phyloP scores from a whole-genome alignment of 2,888 invertebrate genomes.

The Caenorhabditis japonica region DNA sequence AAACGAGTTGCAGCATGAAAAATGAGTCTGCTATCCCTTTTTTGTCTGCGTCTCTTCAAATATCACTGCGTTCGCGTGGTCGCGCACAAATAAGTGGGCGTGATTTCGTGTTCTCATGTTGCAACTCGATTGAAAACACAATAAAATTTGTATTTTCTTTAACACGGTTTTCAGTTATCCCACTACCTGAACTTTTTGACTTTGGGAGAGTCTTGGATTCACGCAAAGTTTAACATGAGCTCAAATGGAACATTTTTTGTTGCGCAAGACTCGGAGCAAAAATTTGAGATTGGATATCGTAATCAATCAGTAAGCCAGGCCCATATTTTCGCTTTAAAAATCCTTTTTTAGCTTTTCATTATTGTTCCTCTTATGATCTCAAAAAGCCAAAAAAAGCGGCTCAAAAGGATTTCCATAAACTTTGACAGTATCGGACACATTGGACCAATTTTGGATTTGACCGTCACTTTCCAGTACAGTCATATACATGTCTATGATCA shows the following conservation, averaged over 20 bases:
- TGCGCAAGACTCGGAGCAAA: constrained; percentile 14
- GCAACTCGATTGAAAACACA: too few species aligned
- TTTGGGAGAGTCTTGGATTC: constrained; percentile 34
- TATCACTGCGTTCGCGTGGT: too few species aligned
- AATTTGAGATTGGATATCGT: constrained; percentile 22
- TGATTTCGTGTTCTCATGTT: too few species aligned
- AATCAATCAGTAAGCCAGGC: constrained; percentile 12
- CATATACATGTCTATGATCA: constrained; percentile 56
- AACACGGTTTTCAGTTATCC: constrained; percentile 23
- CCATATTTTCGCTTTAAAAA: neutral
- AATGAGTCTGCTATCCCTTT: too few species aligned
- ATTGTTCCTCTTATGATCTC: constrained; percentile 2
- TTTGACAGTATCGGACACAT: constrained; percentile 34
- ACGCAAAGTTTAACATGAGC: constrained; percentile 12
- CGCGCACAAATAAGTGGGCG: too few species aligned
- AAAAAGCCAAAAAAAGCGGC: constrained; percentile 8
- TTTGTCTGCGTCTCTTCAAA: too few species aligned
- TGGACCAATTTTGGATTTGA: constrained; percentile 46
- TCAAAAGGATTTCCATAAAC: constrained; percentile 23
- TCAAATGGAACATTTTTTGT: constrained; percentile 34
- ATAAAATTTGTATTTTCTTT: too few species aligned
- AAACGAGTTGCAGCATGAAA: too few species aligned
- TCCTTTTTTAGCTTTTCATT: constrained; percentile 14
- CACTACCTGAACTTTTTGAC: constrained; percentile 44
- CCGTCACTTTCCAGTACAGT: constrained; percentile 53